phyloP scores from a whole-genome alignment of 30 jellyfish, hydroid and myxozoan genomes.

The Rhopilema esculentum region DNA sequence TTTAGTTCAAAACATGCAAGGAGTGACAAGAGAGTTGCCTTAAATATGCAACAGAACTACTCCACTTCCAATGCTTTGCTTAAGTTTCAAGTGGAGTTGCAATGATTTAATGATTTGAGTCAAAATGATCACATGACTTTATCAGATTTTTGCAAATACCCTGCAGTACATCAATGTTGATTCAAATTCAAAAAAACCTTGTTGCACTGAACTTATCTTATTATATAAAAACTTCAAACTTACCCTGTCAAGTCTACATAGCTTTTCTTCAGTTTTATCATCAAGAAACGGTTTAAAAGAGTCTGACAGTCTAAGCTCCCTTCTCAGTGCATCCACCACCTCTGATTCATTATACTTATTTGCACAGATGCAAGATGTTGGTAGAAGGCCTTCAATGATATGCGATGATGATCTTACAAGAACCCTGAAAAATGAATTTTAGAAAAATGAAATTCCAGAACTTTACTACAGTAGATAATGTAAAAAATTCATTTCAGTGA shows the following conservation, averaged over 20 bases:
- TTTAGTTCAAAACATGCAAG: no score
- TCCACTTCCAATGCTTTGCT: no score
- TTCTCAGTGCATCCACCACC: constrained; percentile 77
- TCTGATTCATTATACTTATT: constrained; percentile 76
- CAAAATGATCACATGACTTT: no score
- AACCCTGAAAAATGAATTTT: constrained; percentile 50
- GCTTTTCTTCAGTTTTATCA: constrained; percentile 63
- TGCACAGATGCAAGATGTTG: constrained; percentile 87
- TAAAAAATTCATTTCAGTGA: no score
- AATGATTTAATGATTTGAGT: no score
- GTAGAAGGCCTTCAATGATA: constrained; percentile 87
- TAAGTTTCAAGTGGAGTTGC: no score
- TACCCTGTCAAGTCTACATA: constrained; percentile 91
- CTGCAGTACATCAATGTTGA: no score
- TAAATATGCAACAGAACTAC: no score
- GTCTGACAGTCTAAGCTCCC: constrained; percentile 79
- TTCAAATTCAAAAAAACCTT: no score
- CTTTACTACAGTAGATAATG: no score
- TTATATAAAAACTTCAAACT: not conserved
- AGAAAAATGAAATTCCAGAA: not conserved
- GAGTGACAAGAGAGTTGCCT: no score
- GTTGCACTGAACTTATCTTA: not conserved
- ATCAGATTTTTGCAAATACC: no score
- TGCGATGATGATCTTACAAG: constrained; percentile 91
- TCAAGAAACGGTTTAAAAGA: constrained; percentile 56